Evolutionary conservation across 2,888 invertebrate genomes (phyloP).

Genomic region (Coleophora deauratella): DNA sequence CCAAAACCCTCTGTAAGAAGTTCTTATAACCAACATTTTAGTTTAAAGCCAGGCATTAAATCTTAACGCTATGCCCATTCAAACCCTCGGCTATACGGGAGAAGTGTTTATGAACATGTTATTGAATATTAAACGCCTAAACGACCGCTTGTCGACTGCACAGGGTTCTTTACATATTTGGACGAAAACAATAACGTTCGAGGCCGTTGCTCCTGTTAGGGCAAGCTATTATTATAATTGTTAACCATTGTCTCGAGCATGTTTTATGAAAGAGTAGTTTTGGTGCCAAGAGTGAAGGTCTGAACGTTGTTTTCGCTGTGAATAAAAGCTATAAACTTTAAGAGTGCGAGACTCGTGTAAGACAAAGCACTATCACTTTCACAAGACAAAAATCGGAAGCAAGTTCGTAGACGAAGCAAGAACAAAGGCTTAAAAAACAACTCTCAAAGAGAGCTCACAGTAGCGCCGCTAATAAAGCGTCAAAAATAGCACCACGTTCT

Average conservation of each 20-base stretch:
- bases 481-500: constrained; percentile 40
- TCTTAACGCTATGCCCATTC: too few species aligned
- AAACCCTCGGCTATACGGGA: constrained; percentile 16
- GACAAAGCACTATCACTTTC: background rate
- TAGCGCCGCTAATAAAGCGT: constrained; percentile 37
- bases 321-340: background rate
- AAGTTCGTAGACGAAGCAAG: constrained; percentile 7
- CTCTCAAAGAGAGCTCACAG: constrained; percentile 23
- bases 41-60: too few species aligned
- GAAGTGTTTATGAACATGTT: constrained; percentile 47
- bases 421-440: constrained; percentile 3
- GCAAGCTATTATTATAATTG: too few species aligned
- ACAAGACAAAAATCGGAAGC: background rate
- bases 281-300: too few species aligned
- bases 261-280: background rate
- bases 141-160: constrained; percentile 23
- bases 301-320: too few species aligned
- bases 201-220: constrained; percentile 22
- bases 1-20: too few species aligned
- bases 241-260: too few species aligned
- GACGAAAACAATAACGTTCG: constrained; percentile 36
- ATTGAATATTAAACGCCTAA: constrained; percentile 56
- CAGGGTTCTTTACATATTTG: constrained; percentile 41
- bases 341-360: background rate
- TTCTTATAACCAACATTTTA: too few species aligned